Conservation (phyloP, 2,797 vertebrate genomes). For the Onychomys arenicola region DNA sequence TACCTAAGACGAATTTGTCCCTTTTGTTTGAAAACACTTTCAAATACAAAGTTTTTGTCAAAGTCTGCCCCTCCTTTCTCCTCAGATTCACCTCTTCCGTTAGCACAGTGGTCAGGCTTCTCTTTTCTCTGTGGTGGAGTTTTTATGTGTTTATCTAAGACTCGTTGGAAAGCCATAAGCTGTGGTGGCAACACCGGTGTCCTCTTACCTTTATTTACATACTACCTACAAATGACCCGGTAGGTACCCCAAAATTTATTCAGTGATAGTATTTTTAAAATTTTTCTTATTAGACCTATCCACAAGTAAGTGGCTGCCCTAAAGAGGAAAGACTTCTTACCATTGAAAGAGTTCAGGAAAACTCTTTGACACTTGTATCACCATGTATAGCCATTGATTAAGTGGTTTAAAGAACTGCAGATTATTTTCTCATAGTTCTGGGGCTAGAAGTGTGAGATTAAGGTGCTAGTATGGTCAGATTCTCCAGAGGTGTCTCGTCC, state of each 20-base stretch:
- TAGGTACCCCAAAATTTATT: not conserved
- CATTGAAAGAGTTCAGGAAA: not conserved
- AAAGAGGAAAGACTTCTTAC: not conserved
- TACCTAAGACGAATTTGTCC: not conserved
- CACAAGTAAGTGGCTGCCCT: not conserved
- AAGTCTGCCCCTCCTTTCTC: not conserved
- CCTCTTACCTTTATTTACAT: not conserved
- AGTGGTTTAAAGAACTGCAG: not conserved
- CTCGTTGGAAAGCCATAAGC: not conserved
- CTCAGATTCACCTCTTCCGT: not conserved
- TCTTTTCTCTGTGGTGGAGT: not conserved
- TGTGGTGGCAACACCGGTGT: too few species aligned
- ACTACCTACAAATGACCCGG: not conserved
- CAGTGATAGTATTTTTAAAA: not conserved
- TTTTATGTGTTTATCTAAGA: not conserved
- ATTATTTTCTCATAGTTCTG: not conserved
- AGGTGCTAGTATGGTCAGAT: not conserved
- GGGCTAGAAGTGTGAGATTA: not conserved
- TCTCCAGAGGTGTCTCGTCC: not conserved
- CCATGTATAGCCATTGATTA: not conserved
- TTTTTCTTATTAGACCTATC: not conserved
- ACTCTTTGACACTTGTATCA: not conserved
- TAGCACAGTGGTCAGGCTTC: not conserved
- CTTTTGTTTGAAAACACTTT: conserved; percentile 23
- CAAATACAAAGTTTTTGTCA: not conserved